Percentiles rank a stretch among this genome's conserved stretches.
Conservation (phyloP, 2,888 invertebrate species). For the Brachyptera putata region DNA sequence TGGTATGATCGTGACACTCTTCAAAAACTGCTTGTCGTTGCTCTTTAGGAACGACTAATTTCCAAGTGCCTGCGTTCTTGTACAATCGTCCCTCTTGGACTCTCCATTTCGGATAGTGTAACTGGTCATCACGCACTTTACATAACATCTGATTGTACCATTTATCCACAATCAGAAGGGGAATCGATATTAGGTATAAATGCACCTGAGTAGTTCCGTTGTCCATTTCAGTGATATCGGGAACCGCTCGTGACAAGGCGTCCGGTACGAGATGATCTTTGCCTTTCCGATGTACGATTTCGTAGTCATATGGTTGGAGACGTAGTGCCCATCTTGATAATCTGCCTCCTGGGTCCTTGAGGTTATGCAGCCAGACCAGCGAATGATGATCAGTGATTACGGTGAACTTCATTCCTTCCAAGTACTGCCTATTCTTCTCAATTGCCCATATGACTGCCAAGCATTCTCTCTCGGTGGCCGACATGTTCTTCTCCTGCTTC, state of each 20-base stretch:
- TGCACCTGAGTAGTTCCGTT: no score
- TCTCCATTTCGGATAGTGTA: not conserved
- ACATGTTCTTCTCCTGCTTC: constrained; percentile 35
- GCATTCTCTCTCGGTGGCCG: constrained; percentile 33
- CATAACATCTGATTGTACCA: constrained; percentile 29
- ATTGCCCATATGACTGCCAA: not conserved
- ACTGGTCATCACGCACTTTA: not conserved
- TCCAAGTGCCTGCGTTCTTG: constrained; percentile 26
- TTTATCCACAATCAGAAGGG: constrained; percentile 1
- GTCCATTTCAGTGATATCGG: no score
- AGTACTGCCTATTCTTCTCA: not conserved
- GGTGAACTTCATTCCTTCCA: constrained; percentile 34
- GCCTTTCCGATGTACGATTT: constrained; percentile 30
- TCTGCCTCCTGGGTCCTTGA: constrained; percentile 37
- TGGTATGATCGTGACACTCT: constrained; percentile 35
- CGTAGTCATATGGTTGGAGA: constrained; percentile 28
- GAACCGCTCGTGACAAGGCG: constrained; percentile 24
- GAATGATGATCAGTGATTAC: constrained; percentile 37
- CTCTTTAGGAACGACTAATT: constrained; percentile 31
- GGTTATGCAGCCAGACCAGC: constrained; percentile 36
- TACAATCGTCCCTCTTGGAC: not conserved
- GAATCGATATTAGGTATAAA: not conserved
- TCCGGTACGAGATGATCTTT: constrained; percentile 32
- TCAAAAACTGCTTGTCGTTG: constrained; percentile 23
- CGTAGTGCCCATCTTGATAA: constrained; percentile 36